These are phyloP conservation scores for Calypte anna DNA, from an alignment of 2,113 vertebrate genomes.

Conservation along the genomic window DNA sequence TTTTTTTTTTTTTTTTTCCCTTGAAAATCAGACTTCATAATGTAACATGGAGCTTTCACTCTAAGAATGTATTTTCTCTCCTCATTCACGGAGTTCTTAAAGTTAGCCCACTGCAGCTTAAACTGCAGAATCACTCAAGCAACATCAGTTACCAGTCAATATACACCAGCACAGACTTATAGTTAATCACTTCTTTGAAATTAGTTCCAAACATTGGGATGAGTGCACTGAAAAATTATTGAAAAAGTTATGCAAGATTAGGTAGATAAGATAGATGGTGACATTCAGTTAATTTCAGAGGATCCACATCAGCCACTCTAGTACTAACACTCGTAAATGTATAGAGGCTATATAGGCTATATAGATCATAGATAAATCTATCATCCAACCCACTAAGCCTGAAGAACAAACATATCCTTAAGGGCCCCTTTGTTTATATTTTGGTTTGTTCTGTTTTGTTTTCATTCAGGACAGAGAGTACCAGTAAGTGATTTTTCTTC, in stretches of 20 bases:
- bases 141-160: not conserved
- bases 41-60: not conserved
- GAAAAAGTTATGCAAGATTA: not conserved
- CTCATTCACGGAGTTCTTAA: not conserved
- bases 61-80: not conserved
- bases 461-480: not conserved
- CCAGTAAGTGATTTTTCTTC: not conserved
- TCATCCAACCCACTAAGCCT: not conserved
- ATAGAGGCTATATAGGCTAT: not conserved
- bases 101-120: not conserved
- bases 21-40: not conserved
- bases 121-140: not conserved
- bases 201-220: not conserved
- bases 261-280: not conserved
- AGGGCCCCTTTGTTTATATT: accelerated
- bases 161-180: not conserved
- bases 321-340: not conserved
- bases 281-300: not conserved
- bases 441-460: not conserved
- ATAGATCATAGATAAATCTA: not conserved
- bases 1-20: not conserved
- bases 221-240: not conserved
- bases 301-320: not conserved
- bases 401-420: not conserved
- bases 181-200: not conserved